Conservation (phyloP, 2,888 invertebrate genomes). For the Antheraea yamamai region DNA sequence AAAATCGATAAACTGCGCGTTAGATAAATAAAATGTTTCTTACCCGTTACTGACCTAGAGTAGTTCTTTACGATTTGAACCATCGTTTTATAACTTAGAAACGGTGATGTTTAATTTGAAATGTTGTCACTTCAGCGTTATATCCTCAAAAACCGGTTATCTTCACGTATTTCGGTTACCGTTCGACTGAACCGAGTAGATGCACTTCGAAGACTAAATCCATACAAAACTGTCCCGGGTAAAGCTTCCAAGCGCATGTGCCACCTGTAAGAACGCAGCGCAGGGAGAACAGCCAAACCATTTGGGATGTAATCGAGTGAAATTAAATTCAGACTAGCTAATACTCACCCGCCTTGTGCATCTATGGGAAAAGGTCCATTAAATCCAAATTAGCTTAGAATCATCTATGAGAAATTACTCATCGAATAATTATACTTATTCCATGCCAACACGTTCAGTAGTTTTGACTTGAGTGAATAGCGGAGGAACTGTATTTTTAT, state of each 20-base stretch:
- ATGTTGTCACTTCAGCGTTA: neutral
- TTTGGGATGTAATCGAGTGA: neutral
- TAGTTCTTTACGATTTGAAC: neutral
- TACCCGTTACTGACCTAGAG: neutral
- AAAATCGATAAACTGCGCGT: neutral
- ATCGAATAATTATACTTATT: too few relatives aligned
- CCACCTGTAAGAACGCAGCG: neutral
- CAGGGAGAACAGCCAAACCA: neutral
- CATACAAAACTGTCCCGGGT: neutral
- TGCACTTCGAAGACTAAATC: neutral
- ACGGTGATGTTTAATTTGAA: neutral
- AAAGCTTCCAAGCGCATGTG: neutral
- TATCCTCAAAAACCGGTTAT: neutral
- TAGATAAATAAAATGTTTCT: neutral
- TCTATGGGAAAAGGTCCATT: too few relatives aligned
- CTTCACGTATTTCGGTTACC: neutral
- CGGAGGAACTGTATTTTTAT: too few relatives aligned
- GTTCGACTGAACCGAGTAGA: neutral
- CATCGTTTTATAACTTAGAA: neutral
- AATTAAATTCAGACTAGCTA: neutral
- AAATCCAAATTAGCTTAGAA: too few relatives aligned
- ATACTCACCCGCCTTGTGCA: too few relatives aligned
- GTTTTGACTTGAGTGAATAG: too few relatives aligned
- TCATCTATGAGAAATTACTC: too few relatives aligned
- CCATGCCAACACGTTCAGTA: too few relatives aligned